A percentile compares a stretch with the other conserved stretches of the same genome.
Conservation (phyloP, 2,113 vertebrate species). For the Mustela nigripes region DNA sequence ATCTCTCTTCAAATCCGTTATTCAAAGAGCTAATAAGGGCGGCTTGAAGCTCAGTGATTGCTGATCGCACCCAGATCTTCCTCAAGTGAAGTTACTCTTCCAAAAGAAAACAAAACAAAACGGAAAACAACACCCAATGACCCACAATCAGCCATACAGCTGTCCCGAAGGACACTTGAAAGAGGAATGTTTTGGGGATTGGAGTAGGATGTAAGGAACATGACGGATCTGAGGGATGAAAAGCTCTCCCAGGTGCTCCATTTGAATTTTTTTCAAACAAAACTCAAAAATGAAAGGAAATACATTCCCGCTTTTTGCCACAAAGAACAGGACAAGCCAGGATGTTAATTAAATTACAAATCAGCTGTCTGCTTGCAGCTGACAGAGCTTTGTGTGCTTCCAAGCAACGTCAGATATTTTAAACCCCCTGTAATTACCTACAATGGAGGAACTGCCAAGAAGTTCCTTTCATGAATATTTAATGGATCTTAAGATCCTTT, state of each 20-base stretch:
- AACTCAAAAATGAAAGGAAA: slow-evolving; percentile 80
- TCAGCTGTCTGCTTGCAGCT: slow-evolving; percentile 85
- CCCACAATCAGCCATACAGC: background rate
- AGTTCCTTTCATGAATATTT: slow-evolving; percentile 85
- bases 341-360: slow-evolving; percentile 91
- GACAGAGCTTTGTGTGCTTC: slow-evolving; percentile 85
- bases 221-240: background rate
- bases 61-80: background rate
- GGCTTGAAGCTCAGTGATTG: background rate
- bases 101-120: background rate
- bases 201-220: background rate
- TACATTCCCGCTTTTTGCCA: slow-evolving; percentile 80
- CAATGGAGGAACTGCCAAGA: slow-evolving; percentile 80
- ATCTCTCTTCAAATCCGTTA: background rate
- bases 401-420: slow-evolving; percentile 87
- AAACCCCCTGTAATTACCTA: slow-evolving; percentile 89
- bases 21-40: slow-evolving; percentile 29
- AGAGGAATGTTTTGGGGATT: background rate
- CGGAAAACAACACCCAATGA: background rate
- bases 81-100: background rate
- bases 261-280: slow-evolving; percentile 75
- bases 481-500: slow-evolving; percentile 77
- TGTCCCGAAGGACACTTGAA: background rate
- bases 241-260: slow-evolving; percentile 53
- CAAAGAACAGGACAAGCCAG: slow-evolving; percentile 87